Base-by-base conservation (phyloP, 2,797 vertebrate species). In the Hirundo rustica region DNA sequence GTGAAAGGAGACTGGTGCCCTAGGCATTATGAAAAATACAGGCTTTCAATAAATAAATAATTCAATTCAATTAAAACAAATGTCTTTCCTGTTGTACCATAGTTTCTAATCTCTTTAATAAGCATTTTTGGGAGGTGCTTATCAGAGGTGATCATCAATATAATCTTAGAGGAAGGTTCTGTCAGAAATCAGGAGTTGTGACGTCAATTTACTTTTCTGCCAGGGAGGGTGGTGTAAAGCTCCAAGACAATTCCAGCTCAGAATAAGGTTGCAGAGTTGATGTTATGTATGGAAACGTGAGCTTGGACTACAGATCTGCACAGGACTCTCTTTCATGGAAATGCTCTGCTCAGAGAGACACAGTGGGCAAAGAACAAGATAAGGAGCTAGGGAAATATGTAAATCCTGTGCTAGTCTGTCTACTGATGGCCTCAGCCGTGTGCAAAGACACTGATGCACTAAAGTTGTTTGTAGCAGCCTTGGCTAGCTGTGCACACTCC, bases 11-110 rank as follows among this genome's bases (percentile, higher is more conserved):
- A 51, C 50, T 83, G 61, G 53, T 8, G 34, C 88, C 84, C 84
- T 89, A 90, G 86, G 78, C 86, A 91, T 65, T 93, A 74, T 44
- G 73, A 94, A 79, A 65, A 89, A 74, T 87, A 77, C 61, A 80
- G 27, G 57, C 74, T 94, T 95, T 83, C 93, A 89, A 64, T 85
- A 96, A 93, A 93, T 91, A 92, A 95, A 96, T 92, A 93, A 95
- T 96, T 96, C 60, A 86, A 79, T 57, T 95, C 50, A 89, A 85
- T 95, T 89, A 92, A 85, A 96, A 74, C 11, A 91, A 77, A 83
- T 68, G 82, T 65, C 85, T 96, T 54, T 84, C 75, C 58, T 75
- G 58, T 92, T 77, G 79, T 38, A 66, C 50, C 36, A 53, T 53
- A 84, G 25, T 86, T 92, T 83, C 70, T 94, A 88, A 88, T 96